Base-by-base conservation (phyloP, 1,140 invertebrate genomes). In the Galendromus occidentalis region DNA sequence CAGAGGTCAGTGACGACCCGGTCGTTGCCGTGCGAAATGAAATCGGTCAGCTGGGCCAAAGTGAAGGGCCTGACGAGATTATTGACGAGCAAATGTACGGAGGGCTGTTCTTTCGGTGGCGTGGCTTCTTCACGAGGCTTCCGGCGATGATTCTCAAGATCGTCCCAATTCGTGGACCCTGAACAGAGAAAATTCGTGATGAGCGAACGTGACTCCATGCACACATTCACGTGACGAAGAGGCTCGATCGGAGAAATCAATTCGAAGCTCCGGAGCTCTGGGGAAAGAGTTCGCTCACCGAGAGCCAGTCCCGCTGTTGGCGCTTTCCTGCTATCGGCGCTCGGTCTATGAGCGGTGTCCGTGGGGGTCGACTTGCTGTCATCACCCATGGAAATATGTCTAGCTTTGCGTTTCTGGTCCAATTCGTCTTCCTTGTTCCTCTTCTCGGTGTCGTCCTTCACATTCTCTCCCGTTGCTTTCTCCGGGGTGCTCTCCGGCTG, bases 311-410 rank as follows among this genome's bases (percentile, higher is more conserved):
- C 51, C 17, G 51, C 51, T 14, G 51, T 29, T 29, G 51, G 51
- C 51, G 33, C 25, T 33, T 22, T 59, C 12, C 25, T 25, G 4
- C 2, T 59, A 9, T 33, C 51, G 14, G 22, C 20, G 14, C 33
- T 17, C 25, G 14, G 22, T 59, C 20, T 25, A 20, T 59, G 14
- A 18, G 14, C 51, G 51, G 25, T 18, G 17, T 59, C 51, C 51
- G 22, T 22, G n/a, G 22, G 25, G 25, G 51, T 22, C 14, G 12
- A 1, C 51, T 59, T 25, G 51, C 14, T 59, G 28, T 47, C 45
- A 22, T 59, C 51, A 33, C 51, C 33, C 51, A 59, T 59, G 2
- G 51, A 59, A 59, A 59, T 59, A 33, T 59, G 51, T 59, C 51
- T 25, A 6, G 51, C 51, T 2, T 33, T 25, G 17, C 51, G 51